Evolutionary conservation across 2,797 vertebrate species (phyloP).

Genomic region (Pogoniulus pusillus): DNA sequence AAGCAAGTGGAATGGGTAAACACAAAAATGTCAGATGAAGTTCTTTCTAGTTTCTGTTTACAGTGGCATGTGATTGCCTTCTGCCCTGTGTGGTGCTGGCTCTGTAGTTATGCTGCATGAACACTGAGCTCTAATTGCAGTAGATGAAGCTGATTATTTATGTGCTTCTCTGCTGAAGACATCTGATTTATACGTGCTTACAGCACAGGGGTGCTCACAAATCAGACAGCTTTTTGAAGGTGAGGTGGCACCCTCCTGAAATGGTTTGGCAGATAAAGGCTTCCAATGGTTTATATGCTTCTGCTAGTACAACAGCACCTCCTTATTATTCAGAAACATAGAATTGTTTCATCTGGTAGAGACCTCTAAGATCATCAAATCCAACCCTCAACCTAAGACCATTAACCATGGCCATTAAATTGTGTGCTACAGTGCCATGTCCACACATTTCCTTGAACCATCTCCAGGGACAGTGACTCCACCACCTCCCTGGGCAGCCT

Average conservation of each 20-base stretch:
- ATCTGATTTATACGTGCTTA: not conserved
- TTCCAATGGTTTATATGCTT: not conserved
- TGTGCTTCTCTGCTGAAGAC: not conserved
- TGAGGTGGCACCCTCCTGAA: accelerated
- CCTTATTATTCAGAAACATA: not conserved
- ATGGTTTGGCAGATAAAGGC: not conserved
- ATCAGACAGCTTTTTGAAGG: not conserved
- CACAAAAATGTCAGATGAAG: slow-evolving; percentile 46
- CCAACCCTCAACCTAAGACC: too few relatives aligned
- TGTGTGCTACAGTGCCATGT: too few relatives aligned
- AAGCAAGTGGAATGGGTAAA: not conserved
- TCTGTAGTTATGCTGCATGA: not conserved
- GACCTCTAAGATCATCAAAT: too few relatives aligned
- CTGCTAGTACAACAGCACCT: not conserved
- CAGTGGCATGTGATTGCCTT: slow-evolving; percentile 39
- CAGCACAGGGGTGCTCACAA: not conserved
- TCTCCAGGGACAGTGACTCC: too few relatives aligned
- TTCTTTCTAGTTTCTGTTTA: slow-evolving; percentile 24
- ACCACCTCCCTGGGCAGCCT: too few relatives aligned
- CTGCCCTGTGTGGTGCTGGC: not conserved
- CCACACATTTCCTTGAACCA: too few relatives aligned
- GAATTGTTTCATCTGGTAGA: too few relatives aligned
- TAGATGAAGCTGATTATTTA: slow-evolving; percentile 22
- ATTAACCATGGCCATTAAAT: too few relatives aligned
- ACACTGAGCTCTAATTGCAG: slow-evolving; percentile 7